A percentile compares a stretch with the other conserved stretches of the same genome.
These are phyloP conservation scores for Orthonyx spaldingii DNA, from an alignment of 2,113 vertebrate genomes.

Conservation along the genomic window DNA sequence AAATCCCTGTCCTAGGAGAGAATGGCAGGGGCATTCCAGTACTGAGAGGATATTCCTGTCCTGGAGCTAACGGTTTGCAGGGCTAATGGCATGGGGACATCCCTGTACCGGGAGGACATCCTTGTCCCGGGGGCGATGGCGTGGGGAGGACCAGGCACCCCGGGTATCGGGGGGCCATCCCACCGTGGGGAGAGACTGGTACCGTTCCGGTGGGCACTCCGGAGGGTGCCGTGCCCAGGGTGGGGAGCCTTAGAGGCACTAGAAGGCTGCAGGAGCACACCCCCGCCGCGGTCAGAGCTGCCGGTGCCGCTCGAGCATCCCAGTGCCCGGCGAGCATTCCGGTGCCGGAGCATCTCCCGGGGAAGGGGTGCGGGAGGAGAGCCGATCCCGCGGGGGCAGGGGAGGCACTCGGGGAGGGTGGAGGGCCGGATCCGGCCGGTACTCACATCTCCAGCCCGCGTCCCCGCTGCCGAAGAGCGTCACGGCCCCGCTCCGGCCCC, in stretches of 20 bases:
- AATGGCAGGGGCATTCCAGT: too few species aligned
- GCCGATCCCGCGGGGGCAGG: neutral
- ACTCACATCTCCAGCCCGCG: conserved; percentile 13
- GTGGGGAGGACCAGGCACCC: neutral
- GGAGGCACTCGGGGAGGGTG: too few species aligned
- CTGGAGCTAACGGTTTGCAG: neutral
- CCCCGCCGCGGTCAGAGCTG: neutral
- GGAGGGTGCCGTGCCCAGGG: neutral
- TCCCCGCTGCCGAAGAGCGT: neutral
- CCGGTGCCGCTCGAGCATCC: neutral
- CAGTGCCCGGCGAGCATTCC: neutral
- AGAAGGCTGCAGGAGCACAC: neutral
- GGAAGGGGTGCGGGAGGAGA: too few species aligned
- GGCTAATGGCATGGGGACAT: neutral
- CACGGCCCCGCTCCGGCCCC: neutral
- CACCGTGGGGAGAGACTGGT: neutral
- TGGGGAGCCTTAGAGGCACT: neutral
- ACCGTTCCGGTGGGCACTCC: neutral
- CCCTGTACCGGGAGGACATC: neutral
- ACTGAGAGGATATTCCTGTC: neutral
- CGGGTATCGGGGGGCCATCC: neutral
- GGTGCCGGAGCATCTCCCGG: neutral
- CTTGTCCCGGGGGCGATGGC: neutral
- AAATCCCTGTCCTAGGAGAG: neutral
- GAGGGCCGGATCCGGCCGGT: neutral